Percentiles rank a stretch among this genome's conserved stretches.
Evolutionary conservation across 2,113 vertebrate genomes (phyloP).

Genomic region (Naja naja): DNA sequence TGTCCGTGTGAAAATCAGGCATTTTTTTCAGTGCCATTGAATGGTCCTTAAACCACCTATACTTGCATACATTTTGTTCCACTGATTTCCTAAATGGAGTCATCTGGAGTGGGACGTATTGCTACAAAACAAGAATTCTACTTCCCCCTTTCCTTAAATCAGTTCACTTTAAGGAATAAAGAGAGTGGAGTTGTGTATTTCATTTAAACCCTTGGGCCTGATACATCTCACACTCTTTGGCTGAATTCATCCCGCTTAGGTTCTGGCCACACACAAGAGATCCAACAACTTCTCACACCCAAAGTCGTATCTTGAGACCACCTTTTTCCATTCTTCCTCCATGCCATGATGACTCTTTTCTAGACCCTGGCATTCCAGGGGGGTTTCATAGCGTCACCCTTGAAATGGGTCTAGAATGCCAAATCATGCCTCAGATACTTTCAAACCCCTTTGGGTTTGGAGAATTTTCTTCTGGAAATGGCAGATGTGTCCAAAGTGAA

Average conservation of each 20-base stretch:
- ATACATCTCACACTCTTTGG: not conserved
- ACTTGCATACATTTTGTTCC: not conserved
- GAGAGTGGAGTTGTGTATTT: not conserved
- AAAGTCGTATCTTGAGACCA: not conserved
- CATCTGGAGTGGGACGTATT: not conserved
- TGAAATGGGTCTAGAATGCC: not conserved
- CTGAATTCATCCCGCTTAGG: not conserved
- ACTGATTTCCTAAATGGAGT: not conserved
- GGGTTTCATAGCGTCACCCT: not conserved
- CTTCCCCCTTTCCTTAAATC: not conserved
- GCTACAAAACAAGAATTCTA: not conserved
- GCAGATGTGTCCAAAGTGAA: not conserved
- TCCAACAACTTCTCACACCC: not conserved
- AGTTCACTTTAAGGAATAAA: not conserved
- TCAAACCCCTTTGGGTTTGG: not conserved
- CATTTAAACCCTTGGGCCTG: not conserved
- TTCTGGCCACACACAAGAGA: not conserved
- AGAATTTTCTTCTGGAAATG: not conserved
- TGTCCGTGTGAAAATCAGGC: too few relatives aligned
- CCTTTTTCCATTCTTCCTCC: not conserved
- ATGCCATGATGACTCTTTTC: not conserved
- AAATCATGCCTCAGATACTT: not conserved
- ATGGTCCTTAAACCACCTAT: too few relatives aligned
- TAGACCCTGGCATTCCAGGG: not conserved
- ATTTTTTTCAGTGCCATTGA: too few relatives aligned